Evolutionary conservation across 2,888 invertebrate species (phyloP), one percentile per base, ranked within the genome.

Genomic region (Ichneumoninae sp.): DNA sequence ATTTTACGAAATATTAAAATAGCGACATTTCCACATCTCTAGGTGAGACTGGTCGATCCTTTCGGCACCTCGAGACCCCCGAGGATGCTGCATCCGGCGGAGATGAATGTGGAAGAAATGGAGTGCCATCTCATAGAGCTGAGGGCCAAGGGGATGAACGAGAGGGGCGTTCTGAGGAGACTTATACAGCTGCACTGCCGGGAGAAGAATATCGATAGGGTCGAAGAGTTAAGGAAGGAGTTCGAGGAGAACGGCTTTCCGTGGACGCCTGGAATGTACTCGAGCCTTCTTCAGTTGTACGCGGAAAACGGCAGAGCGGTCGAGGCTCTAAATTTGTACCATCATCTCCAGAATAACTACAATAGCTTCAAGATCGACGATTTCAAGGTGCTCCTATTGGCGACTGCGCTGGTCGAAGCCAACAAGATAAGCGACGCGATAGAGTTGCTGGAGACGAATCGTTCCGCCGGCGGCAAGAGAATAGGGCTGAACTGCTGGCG

Each of bases 131-230:
- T 97, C 0, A 92, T 94, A 5, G 96, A 97, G 88, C 91, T 97
- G n/a, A 95, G 95, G 90, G 94, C 95, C 47, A 96, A 96, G 89
- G 94, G 95, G 30, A 95, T 96, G 95, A 96, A 96, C 93, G 95
- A 95, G 0, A 94, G 96, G 4, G 96, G 96, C 0, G 95, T 96
- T 0, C 89, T 97, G 3, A 94, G 97, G 6, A 95, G 95, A 81
- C 90, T 97, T 6, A 92, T 97, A 0, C 95, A 96, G 86, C 89
- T 94, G 50, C 95, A 95, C 86, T 95, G 96, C 66, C 94, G 94
- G 26, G 94, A 95, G 0, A 95, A 95, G 0, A 95, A 96, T 87
- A 87, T 95, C 5, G 85, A 94, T 0, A 94, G 95, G 1, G 96
- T 96, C 0, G 91, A 95, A 26, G 94, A 96, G 86, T 92, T 96